These are phyloP conservation scores for Empis livida DNA, from an alignment of 2,888 invertebrate genomes.

Conservation along the genomic window DNA sequence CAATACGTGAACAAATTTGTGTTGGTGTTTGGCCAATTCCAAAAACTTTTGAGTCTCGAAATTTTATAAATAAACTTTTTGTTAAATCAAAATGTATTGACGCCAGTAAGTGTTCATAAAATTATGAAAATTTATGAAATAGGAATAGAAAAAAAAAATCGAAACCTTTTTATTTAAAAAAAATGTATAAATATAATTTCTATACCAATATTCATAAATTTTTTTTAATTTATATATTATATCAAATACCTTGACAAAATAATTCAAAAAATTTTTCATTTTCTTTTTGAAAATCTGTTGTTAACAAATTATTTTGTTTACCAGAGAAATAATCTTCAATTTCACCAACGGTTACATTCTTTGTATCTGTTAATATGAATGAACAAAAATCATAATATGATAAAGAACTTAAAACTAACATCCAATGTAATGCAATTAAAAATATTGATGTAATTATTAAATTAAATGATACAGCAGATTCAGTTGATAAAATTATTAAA, in stretches of 20 bases:
- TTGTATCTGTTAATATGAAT: background rate
- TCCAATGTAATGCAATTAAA: slow-evolving; percentile 17
- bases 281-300: too few relatives aligned
- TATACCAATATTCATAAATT: too few relatives aligned
- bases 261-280: too few relatives aligned
- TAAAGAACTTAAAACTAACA: slow-evolving; percentile 18
- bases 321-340: slow-evolving; percentile 2
- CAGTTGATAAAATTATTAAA: slow-evolving; percentile 15
- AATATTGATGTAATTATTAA: slow-evolving; percentile 17
- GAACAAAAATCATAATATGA: slow-evolving; percentile 16
- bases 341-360: slow-evolving; percentile 4
- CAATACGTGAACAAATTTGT: slow-evolving; percentile 85
- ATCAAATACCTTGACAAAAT: too few relatives aligned
- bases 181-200: too few relatives aligned
- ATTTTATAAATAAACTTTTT: slow-evolving; percentile 59
- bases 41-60: slow-evolving; percentile 60
- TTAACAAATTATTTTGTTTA: too few relatives aligned
- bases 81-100: slow-evolving; percentile 84
- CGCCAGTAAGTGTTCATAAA: slow-evolving; percentile 40
- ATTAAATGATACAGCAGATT: slow-evolving; percentile 13
- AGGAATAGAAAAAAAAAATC: too few relatives aligned
- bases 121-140: background rate
- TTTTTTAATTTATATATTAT: too few relatives aligned
- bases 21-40: slow-evolving; percentile 75
- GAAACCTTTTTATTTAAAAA: too few relatives aligned